These are phyloP conservation scores for Holacanthus passer DNA, from an alignment of 2,113 vertebrate genomes.

Conservation along the genomic window DNA sequence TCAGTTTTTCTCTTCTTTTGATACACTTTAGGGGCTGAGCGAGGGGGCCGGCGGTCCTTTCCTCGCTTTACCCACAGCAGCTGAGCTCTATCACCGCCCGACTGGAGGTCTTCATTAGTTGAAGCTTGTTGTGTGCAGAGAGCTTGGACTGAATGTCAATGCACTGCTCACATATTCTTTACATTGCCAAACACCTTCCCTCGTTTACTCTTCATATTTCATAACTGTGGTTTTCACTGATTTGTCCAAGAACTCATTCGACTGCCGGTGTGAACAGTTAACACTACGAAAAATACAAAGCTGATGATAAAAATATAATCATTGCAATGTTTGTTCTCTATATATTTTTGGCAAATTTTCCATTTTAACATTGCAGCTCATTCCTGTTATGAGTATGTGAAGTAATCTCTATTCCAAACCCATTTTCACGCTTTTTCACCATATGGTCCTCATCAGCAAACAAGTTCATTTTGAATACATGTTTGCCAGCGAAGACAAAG, in stretches of 20 bases:
- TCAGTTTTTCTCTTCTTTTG: slow-evolving; percentile 66
- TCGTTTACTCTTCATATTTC: neutral
- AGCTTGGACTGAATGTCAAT: neutral
- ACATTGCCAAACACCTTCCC: neutral
- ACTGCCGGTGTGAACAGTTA: neutral
- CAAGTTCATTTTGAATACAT: too few relatives aligned
- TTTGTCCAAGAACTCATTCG: neutral
- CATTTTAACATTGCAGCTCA: too few relatives aligned
- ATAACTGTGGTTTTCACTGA: neutral
- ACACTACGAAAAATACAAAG: neutral
- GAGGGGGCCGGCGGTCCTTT: slow-evolving; percentile 11
- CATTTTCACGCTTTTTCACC: neutral
- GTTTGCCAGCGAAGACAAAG: too few relatives aligned
- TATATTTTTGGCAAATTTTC: neutral
- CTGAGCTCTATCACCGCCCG: slow-evolving; percentile 4
- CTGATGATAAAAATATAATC: neutral
- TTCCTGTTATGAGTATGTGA: neutral
- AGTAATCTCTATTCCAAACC: neutral
- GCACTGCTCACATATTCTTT: neutral
- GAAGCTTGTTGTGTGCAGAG: neutral
- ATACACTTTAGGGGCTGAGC: slow-evolving; percentile 41
- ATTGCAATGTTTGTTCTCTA: neutral
- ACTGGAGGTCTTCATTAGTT: slow-evolving; percentile 13
- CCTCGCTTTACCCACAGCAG: slow-evolving; percentile 4
- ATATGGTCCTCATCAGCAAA: too few relatives aligned